A percentile compares a stretch with the other conserved stretches of the same genome.
phyloP scores from a whole-genome alignment of 92 coral and sea anemone genomes.

The Scolanthus callimorphus region DNA sequence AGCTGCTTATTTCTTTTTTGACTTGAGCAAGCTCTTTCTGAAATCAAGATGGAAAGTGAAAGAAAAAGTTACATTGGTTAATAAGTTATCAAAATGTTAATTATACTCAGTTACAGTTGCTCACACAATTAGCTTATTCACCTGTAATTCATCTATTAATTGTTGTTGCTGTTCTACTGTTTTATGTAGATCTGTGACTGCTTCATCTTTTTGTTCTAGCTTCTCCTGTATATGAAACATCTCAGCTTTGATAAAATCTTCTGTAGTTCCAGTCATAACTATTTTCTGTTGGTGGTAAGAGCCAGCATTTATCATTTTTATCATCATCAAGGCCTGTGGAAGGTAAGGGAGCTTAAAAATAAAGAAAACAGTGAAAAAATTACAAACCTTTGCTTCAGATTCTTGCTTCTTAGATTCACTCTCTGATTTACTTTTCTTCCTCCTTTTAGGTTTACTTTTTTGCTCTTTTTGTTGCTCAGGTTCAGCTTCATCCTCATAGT shows the following conservation, averaged over 20 bases:
- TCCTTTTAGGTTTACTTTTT: constrained; percentile 40
- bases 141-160: constrained; percentile 55
- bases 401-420: constrained; percentile 13
- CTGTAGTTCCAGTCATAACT: constrained; percentile 55
- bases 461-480: constrained; percentile 13
- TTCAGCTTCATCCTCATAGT: constrained; percentile 1
- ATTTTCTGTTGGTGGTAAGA: constrained; percentile 40
- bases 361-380: too few species aligned
- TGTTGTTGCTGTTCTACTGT: constrained; percentile 36
- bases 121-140: too few species aligned
- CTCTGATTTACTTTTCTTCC: constrained; percentile 20
- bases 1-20: constrained; percentile 75
- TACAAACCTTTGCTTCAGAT: constrained; percentile 32
- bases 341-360: too few species aligned
- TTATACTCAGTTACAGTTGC: too few species aligned
- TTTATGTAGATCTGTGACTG: constrained; percentile 38
- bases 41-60: background rate
- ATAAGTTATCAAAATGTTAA: too few species aligned
- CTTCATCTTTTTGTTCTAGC: constrained; percentile 47
- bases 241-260: constrained; percentile 76
- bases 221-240: constrained; percentile 80
- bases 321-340: too few species aligned
- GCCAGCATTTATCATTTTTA: too few species aligned
- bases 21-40: constrained; percentile 80
- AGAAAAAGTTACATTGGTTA: too few species aligned